Percentiles rank a stretch among this genome's conserved stretches.
Evolutionary conservation across 2,888 invertebrate species (phyloP).

Genomic region (Nowickia ferox): DNA sequence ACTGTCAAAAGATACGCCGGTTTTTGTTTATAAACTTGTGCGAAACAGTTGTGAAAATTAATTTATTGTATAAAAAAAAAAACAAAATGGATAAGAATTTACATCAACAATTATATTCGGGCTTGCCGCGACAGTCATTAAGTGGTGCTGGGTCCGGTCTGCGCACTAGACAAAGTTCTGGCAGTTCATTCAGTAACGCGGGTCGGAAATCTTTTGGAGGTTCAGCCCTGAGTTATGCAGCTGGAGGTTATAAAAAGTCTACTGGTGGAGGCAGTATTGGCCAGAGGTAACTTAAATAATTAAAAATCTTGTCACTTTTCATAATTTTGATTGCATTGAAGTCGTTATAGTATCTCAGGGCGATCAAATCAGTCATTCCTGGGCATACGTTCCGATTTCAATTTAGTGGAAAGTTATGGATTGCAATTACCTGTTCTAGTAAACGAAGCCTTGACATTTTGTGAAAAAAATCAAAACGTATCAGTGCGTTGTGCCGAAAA

Average conservation of each 20-base stretch:
- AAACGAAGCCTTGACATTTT: slow-evolving; percentile 93
- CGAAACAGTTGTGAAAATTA: slow-evolving; percentile 8
- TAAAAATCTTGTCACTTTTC: not conserved
- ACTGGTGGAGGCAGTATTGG: slow-evolving; percentile 73
- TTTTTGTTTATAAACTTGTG: slow-evolving; percentile 50
- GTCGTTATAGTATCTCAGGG: slow-evolving; percentile 83
- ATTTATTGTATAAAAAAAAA: not conserved
- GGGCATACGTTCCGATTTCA: slow-evolving; percentile 89
- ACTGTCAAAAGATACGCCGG: slow-evolving; percentile 53
- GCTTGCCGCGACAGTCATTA: slow-evolving; percentile 76
- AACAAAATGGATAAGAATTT: slow-evolving; percentile 77
- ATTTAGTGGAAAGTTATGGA: slow-evolving; percentile 91
- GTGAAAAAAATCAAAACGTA: slow-evolving; percentile 85
- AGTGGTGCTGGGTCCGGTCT: slow-evolving; percentile 67
- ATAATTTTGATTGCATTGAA: slow-evolving; percentile 6
- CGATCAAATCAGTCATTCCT: slow-evolving; percentile 88
- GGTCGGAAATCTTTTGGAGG: slow-evolving; percentile 78
- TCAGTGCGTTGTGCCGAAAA: slow-evolving; percentile 84
- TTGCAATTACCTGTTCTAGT: slow-evolving; percentile 93
- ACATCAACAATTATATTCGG: slow-evolving; percentile 77
- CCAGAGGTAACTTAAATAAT: slow-evolving; percentile 52
- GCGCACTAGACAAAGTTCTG: slow-evolving; percentile 76
- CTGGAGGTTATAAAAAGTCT: slow-evolving; percentile 76
- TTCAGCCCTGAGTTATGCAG: slow-evolving; percentile 70
- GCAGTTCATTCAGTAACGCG: slow-evolving; percentile 73